Evolutionary conservation across 2,888 invertebrate species (phyloP).

Genomic region (Dugesia japonica): DNA sequence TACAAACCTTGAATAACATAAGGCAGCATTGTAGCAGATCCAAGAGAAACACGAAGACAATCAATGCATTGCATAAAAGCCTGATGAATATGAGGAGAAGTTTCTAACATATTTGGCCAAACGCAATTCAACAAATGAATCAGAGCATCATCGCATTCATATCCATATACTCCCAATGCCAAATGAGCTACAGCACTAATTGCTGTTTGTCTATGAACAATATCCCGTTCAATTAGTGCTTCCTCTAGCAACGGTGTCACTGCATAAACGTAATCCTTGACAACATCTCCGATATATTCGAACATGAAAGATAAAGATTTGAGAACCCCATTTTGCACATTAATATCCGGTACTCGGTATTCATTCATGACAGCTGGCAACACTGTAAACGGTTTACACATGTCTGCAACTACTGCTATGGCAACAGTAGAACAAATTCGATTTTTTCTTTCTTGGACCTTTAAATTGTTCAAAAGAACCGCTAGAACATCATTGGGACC

Average conservation of each 20-base stretch:
- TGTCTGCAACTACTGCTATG: slow-evolving; percentile 97
- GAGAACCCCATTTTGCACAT: slow-evolving; percentile 95
- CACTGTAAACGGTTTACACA: slow-evolving; percentile 96
- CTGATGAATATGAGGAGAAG: no score
- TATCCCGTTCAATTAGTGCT: slow-evolving; percentile 54
- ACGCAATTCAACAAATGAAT: no score
- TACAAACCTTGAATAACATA: no score
- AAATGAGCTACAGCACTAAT: slow-evolving; percentile 98
- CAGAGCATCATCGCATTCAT: slow-evolving; percentile 93
- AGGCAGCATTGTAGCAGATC: no score
- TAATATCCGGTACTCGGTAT: slow-evolving; percentile 89
- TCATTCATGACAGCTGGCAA: slow-evolving; percentile 95
- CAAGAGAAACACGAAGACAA: no score
- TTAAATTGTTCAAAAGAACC: slow-evolving; percentile 84
- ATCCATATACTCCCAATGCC: slow-evolving; percentile 90
- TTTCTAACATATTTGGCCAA: no score
- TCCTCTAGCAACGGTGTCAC: slow-evolving; percentile 55
- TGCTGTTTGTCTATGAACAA: slow-evolving; percentile 93
- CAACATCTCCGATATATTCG: slow-evolving; percentile 99
- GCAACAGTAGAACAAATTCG: slow-evolving; percentile 98
- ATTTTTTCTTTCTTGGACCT: slow-evolving; percentile 92
- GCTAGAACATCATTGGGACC: slow-evolving; percentile 97
- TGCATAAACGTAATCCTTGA: slow-evolving; percentile 98
- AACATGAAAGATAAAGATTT: slow-evolving; percentile 94
- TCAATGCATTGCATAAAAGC: no score